Base-by-base conservation (phyloP, 35 echinoderm and acorn worm species). In the Ophiothrix spiculata region DNA sequence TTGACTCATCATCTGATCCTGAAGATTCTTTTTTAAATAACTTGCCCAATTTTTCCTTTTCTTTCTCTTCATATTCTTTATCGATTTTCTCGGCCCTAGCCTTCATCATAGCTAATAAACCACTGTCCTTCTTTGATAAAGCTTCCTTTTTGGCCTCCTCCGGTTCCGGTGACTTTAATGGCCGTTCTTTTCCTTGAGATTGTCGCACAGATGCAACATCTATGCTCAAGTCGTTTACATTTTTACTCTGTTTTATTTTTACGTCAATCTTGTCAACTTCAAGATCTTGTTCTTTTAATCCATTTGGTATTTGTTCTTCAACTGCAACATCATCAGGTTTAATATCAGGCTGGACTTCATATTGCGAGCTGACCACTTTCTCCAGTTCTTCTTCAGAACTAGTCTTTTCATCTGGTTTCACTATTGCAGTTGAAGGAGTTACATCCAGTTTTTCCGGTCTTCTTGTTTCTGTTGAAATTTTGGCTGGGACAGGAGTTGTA, bases 21-120 rank as follows among this genome's bases (percentile, higher is more conserved):
- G 73, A 86, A 17, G 63, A 75, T 25, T 73, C 75, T 31, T 91
- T 77, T 39, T 95, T 80, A 2, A n/a, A n/a, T n/a, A n/a, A n/a
- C n/a, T 76, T 23, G 28, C 82, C 79, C 15, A 14, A 32, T 36
- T 80, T 74, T 0, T 86, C 82, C 10, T 31, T 37, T 1, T 87
- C 83, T 39, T 83, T 78, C 1, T 88, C 88, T 78, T 90, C 84
- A 1, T 90, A 84, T 28, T 90, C 86, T 23, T 93, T 84, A 39
- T 81, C 56, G 11, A 97, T 81, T 63, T 90, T 36, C 46, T 90
- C 41, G 1, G 90, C 86, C 36, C 94, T 45, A 37, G 87, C 74
- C 79, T 85, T 86, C 94, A 97, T 97, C 84, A 93, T 81, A 38
- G 91, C 91, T 29, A 93, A 75, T 56, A 97, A 81, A 31, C 93